Conservation (phyloP, 1,140 invertebrate species). For the Holcopasites calliopsidis region DNA sequence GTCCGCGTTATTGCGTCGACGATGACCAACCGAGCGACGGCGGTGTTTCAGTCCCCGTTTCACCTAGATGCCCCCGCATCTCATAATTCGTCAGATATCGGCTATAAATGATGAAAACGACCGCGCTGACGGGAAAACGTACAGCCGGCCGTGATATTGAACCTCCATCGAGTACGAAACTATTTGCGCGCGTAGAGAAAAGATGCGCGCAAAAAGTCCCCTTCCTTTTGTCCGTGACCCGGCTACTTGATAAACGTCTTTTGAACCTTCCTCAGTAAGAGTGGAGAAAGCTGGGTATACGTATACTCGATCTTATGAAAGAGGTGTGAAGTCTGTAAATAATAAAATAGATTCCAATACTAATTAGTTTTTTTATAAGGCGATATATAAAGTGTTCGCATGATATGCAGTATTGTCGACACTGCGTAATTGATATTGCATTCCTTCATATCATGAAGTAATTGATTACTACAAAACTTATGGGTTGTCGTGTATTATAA, state of each 20-base stretch:
- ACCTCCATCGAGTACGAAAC: conserved; percentile 35
- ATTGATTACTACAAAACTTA: conserved; percentile 24
- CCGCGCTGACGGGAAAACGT: conserved; percentile 16
- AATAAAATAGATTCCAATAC: neutral
- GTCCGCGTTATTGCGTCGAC: conserved; percentile 61
- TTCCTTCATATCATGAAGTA: neutral
- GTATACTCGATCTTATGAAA: neutral
- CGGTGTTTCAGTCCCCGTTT: conserved; percentile 58
- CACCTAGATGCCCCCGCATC: conserved; percentile 57
- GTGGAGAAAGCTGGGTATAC: neutral
- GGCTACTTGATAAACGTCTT: neutral
- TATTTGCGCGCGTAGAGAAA: neutral
- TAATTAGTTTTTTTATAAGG: neutral
- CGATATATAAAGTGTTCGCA: neutral
- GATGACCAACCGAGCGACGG: conserved; percentile 65
- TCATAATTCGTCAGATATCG: conserved; percentile 62
- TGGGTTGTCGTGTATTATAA: conserved; percentile 6
- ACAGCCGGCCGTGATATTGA: conserved; percentile 20
- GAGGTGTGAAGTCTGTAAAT: neutral
- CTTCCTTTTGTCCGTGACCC: neutral
- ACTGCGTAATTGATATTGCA: neutral
- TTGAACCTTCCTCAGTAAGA: neutral
- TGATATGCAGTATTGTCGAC: neutral
- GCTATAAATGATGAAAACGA: conserved; percentile 60
- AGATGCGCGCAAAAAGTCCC: neutral